Percentiles rank a stretch among this genome's conserved stretches.
Conservation (phyloP, 1,140 invertebrate genomes). For the Druon quercuslanigerum region DNA sequence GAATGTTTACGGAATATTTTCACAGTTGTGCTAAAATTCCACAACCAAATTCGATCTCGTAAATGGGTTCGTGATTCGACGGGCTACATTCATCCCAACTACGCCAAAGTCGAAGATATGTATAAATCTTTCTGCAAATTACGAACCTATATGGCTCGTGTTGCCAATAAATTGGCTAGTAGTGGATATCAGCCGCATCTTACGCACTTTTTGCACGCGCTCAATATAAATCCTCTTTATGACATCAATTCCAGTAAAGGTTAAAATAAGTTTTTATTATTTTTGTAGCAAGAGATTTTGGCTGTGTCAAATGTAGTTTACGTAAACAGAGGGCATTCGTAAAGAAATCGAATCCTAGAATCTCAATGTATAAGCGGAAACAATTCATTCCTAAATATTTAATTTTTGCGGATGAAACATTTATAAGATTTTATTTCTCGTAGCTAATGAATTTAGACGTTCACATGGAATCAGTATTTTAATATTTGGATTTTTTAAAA, state of each 20-base stretch:
- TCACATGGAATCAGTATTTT: neutral
- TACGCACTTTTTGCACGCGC: constrained; percentile 70
- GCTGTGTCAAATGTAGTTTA: constrained; percentile 26
- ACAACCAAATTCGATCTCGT: constrained; percentile 74
- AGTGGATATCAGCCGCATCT: constrained; percentile 73
- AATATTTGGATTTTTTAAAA: constrained; percentile 1
- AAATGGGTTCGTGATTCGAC: constrained; percentile 54
- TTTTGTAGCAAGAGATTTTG: neutral
- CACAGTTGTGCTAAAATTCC: constrained; percentile 83
- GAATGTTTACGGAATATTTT: constrained; percentile 82
- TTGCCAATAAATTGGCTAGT: constrained; percentile 68
- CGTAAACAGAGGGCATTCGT: neutral
- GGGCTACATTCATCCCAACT: constrained; percentile 63
- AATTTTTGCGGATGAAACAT: too few relatives aligned
- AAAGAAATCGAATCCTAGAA: too few relatives aligned
- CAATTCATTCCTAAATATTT: too few relatives aligned
- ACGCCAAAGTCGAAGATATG: constrained; percentile 65
- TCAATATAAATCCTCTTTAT: constrained; percentile 72
- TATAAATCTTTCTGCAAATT: constrained; percentile 69
- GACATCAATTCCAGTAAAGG: constrained; percentile 59
- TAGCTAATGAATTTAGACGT: neutral
- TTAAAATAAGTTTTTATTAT: neutral
- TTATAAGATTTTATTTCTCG: neutral
- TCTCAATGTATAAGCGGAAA: too few relatives aligned
- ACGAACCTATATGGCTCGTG: constrained; percentile 66